Percentiles rank a stretch among this genome's conserved stretches.
Evolutionary conservation across 1,140 invertebrate species (phyloP).

Genomic region (Apolygus lucorum): DNA sequence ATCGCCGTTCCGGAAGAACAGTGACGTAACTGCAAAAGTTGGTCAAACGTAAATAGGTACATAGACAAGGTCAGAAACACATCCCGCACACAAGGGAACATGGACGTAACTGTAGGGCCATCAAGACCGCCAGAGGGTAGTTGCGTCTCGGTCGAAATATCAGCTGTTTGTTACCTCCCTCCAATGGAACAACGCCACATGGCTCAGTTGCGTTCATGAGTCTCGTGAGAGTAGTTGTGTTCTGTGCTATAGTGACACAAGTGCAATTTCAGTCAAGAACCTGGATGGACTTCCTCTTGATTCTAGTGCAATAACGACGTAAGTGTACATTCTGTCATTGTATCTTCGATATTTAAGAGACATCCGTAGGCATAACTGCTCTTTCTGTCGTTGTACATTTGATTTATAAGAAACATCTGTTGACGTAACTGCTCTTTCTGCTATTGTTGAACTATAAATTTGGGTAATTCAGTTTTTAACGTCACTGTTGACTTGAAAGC

Average conservation of each 20-base stretch:
- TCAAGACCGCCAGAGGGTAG: background rate
- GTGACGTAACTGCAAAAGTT: background rate
- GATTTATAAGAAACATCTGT: background rate
- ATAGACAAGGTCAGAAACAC: background rate
- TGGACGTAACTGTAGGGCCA: background rate
- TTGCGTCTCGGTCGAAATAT: background rate
- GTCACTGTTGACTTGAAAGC: background rate
- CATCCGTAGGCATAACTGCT: constrained; percentile 9
- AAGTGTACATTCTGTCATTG: constrained; percentile 24
- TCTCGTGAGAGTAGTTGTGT: constrained; percentile 15
- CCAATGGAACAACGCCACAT: background rate
- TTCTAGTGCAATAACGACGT: constrained; percentile 17
- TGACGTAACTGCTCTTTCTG: background rate
- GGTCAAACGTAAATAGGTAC: no score
- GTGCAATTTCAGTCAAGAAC: constrained; percentile 9
- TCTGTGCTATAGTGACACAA: constrained; percentile 1
- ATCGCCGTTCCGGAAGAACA: background rate
- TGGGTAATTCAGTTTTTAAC: background rate
- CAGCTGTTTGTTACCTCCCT: background rate
- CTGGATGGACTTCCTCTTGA: constrained; percentile 16
- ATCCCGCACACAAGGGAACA: background rate
- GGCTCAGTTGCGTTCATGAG: constrained; percentile 8
- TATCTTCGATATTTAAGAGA: constrained; percentile 13
- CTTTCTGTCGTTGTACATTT: background rate
- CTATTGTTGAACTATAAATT: background rate